Evolutionary conservation across 2,113 vertebrate species (phyloP).

Genomic region (Nesospiza acunhae): DNA sequence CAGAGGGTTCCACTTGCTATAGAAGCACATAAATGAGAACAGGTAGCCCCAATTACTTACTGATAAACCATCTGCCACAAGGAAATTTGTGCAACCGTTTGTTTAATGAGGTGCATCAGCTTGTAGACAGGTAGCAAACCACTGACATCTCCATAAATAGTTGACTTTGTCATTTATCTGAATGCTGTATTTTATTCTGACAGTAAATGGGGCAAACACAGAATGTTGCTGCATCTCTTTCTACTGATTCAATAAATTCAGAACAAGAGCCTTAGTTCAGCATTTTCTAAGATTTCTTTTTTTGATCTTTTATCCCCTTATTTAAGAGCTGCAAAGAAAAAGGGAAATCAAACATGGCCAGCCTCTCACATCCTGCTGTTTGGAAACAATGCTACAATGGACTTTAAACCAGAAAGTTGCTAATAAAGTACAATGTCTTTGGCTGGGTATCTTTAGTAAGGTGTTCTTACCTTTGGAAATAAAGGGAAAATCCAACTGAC

Average conservation of each 20-base stretch:
- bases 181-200: background rate
- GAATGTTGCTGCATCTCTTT: background rate
- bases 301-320: background rate
- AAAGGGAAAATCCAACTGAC: background rate
- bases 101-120: background rate
- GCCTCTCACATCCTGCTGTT: background rate
- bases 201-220: background rate
- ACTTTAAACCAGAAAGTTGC: background rate
- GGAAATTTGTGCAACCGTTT: background rate
- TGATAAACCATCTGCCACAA: background rate
- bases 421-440: background rate
- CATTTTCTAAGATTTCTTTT: background rate
- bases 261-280: background rate
- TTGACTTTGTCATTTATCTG: background rate
- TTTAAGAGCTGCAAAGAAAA: background rate
- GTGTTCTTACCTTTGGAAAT: background rate
- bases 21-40: background rate
- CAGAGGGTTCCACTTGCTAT: background rate
- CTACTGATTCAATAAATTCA: background rate
- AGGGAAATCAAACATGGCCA: background rate
- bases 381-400: background rate
- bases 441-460: background rate
- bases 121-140: background rate
- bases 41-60: background rate
- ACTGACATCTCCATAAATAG: background rate